Conservation (phyloP, 2,888 invertebrate species). For the Dicycla oo region DNA sequence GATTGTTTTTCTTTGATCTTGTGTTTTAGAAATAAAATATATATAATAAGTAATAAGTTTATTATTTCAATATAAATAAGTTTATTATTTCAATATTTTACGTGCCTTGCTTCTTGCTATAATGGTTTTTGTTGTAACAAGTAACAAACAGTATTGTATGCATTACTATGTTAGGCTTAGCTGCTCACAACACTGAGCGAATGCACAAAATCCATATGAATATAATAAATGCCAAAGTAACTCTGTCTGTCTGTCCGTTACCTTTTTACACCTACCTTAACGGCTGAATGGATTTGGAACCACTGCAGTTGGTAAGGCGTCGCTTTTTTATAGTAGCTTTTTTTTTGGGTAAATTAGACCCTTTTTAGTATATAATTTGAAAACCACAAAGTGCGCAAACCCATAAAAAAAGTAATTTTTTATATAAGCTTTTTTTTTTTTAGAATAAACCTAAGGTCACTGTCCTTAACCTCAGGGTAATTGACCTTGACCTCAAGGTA, state of each 20-base stretch:
- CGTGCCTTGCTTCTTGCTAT: not conserved
- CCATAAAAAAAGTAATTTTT: too few relatives aligned
- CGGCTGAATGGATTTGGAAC: not conserved
- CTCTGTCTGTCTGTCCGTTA: not conserved
- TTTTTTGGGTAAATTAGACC: too few relatives aligned
- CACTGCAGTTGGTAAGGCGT: too few relatives aligned
- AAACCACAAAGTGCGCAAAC: too few relatives aligned
- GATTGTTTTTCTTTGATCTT: not conserved
- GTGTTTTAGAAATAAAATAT: not conserved
- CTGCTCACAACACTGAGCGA: constrained; percentile 16
- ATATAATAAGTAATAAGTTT: too few relatives aligned
- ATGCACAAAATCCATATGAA: not conserved
- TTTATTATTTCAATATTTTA: constrained; percentile 4
- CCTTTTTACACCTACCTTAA: not conserved
- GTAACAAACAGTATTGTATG: constrained; percentile 3
- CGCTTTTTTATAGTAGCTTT: too few relatives aligned
- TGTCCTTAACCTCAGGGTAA: too few relatives aligned
- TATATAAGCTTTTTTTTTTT: too few relatives aligned
- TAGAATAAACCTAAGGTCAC: too few relatives aligned
- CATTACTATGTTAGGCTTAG: not conserved
- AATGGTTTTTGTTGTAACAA: not conserved
- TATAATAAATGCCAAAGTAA: constrained; percentile 4
- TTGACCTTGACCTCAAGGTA: too few relatives aligned
- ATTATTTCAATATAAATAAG: not conserved
- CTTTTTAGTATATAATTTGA: too few relatives aligned